phyloP scores from a whole-genome alignment of 2,113 vertebrate species.

The Amphilophus citrinellus region DNA sequence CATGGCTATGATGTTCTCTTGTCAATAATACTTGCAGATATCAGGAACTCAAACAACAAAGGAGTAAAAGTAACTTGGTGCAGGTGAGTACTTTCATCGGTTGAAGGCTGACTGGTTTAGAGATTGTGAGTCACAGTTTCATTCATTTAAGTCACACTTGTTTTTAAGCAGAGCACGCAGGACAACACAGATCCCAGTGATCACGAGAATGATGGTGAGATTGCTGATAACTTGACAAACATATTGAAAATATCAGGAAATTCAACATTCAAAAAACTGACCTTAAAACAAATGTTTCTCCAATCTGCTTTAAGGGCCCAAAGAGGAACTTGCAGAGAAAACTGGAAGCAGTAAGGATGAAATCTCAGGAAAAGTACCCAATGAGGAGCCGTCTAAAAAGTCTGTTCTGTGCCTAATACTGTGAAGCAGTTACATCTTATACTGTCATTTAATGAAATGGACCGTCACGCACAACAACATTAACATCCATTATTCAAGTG shows the following conservation, averaged over 20 bases:
- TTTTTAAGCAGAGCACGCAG: constrained; percentile 15
- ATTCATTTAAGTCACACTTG: background rate
- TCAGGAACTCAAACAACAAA: constrained; percentile 60
- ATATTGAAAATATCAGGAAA: background rate
- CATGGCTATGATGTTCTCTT: background rate
- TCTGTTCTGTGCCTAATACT: constrained; percentile 75
- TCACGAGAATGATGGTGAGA: constrained; percentile 40
- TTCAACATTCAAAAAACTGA: background rate
- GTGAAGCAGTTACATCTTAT: constrained; percentile 33
- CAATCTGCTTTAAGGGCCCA: constrained; percentile 48
- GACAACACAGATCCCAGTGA: background rate
- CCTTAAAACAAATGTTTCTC: background rate
- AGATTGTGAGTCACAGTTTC: background rate
- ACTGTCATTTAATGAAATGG: background rate
- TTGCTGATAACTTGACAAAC: background rate
- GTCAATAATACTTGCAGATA: constrained; percentile 61
- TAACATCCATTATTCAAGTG: constrained; percentile 10
- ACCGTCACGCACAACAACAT: background rate
- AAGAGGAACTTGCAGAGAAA: background rate
- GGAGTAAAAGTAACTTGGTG: constrained; percentile 30
- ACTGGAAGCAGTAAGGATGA: background rate
- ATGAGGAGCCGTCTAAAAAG: constrained; percentile 46
- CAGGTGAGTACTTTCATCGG: constrained; percentile 54
- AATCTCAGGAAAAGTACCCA: background rate
- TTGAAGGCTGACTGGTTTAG: background rate